Conservation (phyloP, 2,888 invertebrate species). For the Luperina testacea region DNA sequence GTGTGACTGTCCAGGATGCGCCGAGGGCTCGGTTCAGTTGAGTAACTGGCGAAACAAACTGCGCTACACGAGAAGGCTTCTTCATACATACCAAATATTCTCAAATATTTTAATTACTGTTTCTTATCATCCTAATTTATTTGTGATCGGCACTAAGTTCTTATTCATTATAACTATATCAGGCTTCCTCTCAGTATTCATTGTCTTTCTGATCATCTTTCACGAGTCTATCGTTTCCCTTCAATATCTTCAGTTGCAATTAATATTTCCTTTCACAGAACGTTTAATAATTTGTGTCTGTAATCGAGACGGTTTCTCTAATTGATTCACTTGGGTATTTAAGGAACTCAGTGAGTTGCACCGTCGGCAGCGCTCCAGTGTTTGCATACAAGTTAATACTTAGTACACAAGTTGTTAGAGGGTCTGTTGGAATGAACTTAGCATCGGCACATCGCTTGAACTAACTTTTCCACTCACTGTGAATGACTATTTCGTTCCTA, state of each 20-base stretch:
- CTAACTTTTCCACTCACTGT: conserved; percentile 15
- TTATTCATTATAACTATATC: background rate
- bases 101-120: background rate
- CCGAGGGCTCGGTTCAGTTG: no score
- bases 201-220: background rate
- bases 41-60: no score
- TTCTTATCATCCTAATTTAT: background rate
- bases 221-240: background rate
- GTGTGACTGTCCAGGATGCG: no score
- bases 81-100: no score
- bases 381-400: conserved; percentile 23
- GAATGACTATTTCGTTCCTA: conserved; percentile 14
- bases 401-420: conserved; percentile 31
- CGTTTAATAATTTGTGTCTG: background rate
- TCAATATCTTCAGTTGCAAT: background rate
- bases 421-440: conserved; percentile 8
- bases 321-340: conserved; percentile 22
- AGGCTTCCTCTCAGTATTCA: background rate
- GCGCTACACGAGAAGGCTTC: no score
- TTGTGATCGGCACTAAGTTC: background rate
- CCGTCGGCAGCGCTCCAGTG: background rate
- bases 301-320: conserved; percentile 8
- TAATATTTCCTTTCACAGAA: background rate
- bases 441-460: background rate
- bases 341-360: conserved; percentile 3